Base-by-base conservation (phyloP, 1,140 invertebrate genomes). In the Bombus huntii region DNA sequence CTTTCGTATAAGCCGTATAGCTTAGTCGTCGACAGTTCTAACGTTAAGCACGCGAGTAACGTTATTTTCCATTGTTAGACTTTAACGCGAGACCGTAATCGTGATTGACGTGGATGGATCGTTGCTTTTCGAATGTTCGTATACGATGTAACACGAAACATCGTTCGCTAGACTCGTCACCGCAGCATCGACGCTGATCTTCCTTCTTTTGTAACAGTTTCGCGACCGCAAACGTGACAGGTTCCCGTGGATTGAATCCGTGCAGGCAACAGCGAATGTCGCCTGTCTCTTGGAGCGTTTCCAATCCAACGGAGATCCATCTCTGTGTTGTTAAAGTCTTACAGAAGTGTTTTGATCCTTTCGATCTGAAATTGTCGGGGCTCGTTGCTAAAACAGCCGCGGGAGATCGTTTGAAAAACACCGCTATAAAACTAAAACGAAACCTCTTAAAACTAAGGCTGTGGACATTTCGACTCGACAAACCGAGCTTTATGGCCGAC, bases 221-320 rank as follows among this genome's bases (percentile, higher is more conserved):
- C 37, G 42, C 65, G 73, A 70, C 73, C 47, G 25, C 82, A 66
- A 78, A 78, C 82, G 44, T 28, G 82, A 83, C 82, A 70, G n/a
- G 44, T 83, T 70, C 47, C 31, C 53, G 74, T 44, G 59, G 68
- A 28, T 53, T 57, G 34, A 59, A n/a, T 66, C 72, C 34, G 25
- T 28, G n/a, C 44, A 42, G 34, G 81, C 34, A 83, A 75, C 53
- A 22, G n/a, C 28, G 31, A 13, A 8, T 39, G 66, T 44, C 39
- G 74, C n/a, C 62, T 31, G 37, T 44, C 42, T 84, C 82, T 84
- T 79, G 75, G 75, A 84, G 39, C 79, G 76, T 80, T 84, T 84
- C 83, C 83, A 80, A 72, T 31, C 59, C 59, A 62, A 62, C 53
- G 31, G 18, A 79, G 75, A 84, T 83, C 81, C 66, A 37, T 37